Percentiles rank a stretch among this genome's conserved stretches.
These are phyloP conservation scores for Drosophila prosaltans DNA, from an alignment of 1,140 invertebrate species.

Conservation along the genomic window DNA sequence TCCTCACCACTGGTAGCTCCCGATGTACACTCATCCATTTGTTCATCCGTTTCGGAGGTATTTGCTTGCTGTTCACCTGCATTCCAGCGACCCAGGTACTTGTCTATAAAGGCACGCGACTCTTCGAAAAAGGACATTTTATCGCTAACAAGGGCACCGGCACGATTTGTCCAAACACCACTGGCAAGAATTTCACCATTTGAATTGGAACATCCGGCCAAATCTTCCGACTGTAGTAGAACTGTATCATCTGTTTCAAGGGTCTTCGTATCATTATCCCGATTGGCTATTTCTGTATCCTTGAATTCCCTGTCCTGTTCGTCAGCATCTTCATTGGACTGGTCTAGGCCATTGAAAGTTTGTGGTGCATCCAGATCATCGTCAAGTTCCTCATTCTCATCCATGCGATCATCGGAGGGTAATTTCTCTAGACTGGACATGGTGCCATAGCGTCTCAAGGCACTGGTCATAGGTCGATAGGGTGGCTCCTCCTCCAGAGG, in stretches of 20 bases:
- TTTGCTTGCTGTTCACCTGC: conserved; percentile 57
- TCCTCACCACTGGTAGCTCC: conserved; percentile 92
- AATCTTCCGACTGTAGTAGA: conserved; percentile 36
- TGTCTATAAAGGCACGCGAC: conserved; percentile 84
- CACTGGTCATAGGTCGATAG: conserved; percentile 84
- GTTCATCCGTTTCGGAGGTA: conserved; percentile 84
- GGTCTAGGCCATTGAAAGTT: conserved; percentile 65
- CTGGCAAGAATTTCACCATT: conserved; percentile 77
- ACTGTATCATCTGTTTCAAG: conserved; percentile 42
- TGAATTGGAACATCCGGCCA: conserved; percentile 27
- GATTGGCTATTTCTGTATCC: conserved; percentile 53
- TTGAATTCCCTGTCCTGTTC: conserved; percentile 70
- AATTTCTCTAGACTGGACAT: conserved; percentile 90
- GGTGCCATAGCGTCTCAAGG: conserved; percentile 87
- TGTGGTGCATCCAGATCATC: conserved; percentile 57
- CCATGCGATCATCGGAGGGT: conserved; percentile 82
- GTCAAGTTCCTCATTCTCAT: conserved; percentile 80
- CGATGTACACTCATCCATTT: conserved; percentile 87
- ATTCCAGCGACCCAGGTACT: conserved; percentile 81
- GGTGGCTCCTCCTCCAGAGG: conserved; percentile 85
- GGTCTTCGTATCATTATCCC: conserved; percentile 50
- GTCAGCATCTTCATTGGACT: conserved; percentile 61
- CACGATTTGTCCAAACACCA: conserved; percentile 89
- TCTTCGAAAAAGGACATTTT: conserved; percentile 90
- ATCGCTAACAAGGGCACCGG: conserved; percentile 90